Evolutionary conservation across 2,797 vertebrate species (phyloP).

Genomic region (Avahi laniger): DNA sequence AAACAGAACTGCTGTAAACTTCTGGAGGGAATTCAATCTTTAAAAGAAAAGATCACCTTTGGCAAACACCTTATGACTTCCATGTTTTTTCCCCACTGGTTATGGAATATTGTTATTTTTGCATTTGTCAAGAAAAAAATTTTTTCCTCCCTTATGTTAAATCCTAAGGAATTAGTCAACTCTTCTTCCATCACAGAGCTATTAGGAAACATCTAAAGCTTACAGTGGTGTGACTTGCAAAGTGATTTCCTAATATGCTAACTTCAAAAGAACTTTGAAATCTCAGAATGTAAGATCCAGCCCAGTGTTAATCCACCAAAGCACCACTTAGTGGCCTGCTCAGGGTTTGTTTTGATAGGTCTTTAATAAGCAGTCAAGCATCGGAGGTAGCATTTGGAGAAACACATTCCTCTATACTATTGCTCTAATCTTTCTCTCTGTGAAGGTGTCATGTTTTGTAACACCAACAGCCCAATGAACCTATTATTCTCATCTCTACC

Average conservation of each 20-base stretch:
- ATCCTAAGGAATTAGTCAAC: conserved; percentile 80
- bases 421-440: neutral
- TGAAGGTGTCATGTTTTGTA: neutral
- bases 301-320: conserved; percentile 77
- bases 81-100: neutral
- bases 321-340: conserved; percentile 75
- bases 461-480: neutral
- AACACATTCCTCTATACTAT: neutral
- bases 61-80: neutral
- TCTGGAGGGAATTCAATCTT: neutral
- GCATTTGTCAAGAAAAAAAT: neutral
- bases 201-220: conserved; percentile 78
- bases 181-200: conserved; percentile 71
- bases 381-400: neutral
- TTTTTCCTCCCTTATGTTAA: conserved; percentile 77
- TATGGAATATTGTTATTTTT: neutral
- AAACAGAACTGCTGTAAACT: neutral
- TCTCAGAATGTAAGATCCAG: conserved; percentile 75
- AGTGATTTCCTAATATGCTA: conserved; percentile 82
- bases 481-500: neutral
- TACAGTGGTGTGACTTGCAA: conserved; percentile 73
- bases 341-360: conserved; percentile 71
- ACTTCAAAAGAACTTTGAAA: conserved; percentile 84
- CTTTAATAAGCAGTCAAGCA: conserved; percentile 70
- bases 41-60: conserved; percentile 15